Evolutionary conservation across 2,888 invertebrate genomes (phyloP).

Genomic region (Zhengitettix transpicula): DNA sequence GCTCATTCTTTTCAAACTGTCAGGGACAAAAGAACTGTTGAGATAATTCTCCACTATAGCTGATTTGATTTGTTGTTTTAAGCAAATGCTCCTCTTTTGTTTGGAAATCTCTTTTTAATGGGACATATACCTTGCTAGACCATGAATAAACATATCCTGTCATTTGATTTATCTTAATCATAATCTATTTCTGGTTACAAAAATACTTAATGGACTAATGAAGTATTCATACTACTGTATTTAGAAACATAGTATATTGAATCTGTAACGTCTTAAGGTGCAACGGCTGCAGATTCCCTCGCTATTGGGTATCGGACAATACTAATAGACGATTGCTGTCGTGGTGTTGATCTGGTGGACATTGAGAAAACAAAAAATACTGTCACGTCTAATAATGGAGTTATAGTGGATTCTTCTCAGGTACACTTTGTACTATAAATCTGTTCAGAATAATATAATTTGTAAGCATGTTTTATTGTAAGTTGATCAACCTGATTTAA

Average conservation of each 20-base stretch:
- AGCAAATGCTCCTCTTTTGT: no score
- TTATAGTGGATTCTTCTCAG: constrained; percentile 62
- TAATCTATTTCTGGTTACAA: neutral
- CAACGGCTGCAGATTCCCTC: constrained; percentile 77
- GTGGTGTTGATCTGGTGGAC: constrained; percentile 72
- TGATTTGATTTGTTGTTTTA: no score
- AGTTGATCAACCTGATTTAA: no score
- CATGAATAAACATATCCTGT: no score
- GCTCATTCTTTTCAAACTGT: no score
- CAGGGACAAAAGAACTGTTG: no score
- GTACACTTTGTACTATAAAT: constrained; percentile 24
- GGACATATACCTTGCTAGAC: no score
- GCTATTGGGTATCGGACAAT: constrained; percentile 81
- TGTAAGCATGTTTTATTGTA: no score
- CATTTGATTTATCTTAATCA: neutral
- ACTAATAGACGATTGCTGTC: constrained; percentile 76
- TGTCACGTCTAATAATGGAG: constrained; percentile 57
- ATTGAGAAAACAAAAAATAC: constrained; percentile 68
- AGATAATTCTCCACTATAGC: no score
- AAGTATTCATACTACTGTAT: neutral
- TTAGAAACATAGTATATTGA: no score
- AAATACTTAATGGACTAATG: neutral
- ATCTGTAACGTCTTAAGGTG: constrained; percentile 34
- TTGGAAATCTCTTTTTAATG: no score
- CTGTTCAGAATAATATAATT: neutral